Conservation (phyloP, 2,797 vertebrate genomes). For the Etheostoma perlongum region DNA sequence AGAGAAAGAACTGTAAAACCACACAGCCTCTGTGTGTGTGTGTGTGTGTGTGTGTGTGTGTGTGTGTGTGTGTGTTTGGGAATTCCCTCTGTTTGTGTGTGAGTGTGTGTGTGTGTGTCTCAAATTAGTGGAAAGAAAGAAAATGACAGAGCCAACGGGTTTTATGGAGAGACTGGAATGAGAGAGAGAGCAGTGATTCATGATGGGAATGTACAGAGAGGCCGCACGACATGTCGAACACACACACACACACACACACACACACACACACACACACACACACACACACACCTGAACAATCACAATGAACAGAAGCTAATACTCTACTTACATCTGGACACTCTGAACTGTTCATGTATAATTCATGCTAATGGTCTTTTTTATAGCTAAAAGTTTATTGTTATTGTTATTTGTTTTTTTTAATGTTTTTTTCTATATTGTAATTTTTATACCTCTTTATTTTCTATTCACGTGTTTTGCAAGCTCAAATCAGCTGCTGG, state of each 20-base stretch:
- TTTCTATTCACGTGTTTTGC: no score
- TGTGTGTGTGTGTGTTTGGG: slow-evolving; percentile 20
- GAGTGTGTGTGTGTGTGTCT: slow-evolving; percentile 8
- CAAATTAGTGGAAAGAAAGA: slow-evolving; percentile 24
- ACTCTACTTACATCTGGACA: no score
- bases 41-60: neutral
- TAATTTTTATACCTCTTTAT: no score
- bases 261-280: slow-evolving; percentile 14
- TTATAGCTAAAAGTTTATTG: no score
- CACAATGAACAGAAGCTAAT: no score
- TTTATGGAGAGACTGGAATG: slow-evolving; percentile 42
- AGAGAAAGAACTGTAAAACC: slow-evolving; percentile 3
- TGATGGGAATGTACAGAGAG: slow-evolving; percentile 37
- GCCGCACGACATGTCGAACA: slow-evolving; percentile 5
- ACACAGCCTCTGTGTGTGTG: neutral
- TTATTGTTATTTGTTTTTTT: no score
- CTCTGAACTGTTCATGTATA: no score
- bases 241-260: slow-evolving; percentile 16
- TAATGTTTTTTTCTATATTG: no score
- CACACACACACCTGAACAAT: neutral
- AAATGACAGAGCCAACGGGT: slow-evolving; percentile 32
- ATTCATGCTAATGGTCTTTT: no score
- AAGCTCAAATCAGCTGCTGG: no score
- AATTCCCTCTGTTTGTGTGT: slow-evolving; percentile 7
- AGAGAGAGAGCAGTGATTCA: slow-evolving; percentile 29